Evolutionary conservation across 2,113 vertebrate species (phyloP).

Genomic region (Ariopsis seemanni): DNA sequence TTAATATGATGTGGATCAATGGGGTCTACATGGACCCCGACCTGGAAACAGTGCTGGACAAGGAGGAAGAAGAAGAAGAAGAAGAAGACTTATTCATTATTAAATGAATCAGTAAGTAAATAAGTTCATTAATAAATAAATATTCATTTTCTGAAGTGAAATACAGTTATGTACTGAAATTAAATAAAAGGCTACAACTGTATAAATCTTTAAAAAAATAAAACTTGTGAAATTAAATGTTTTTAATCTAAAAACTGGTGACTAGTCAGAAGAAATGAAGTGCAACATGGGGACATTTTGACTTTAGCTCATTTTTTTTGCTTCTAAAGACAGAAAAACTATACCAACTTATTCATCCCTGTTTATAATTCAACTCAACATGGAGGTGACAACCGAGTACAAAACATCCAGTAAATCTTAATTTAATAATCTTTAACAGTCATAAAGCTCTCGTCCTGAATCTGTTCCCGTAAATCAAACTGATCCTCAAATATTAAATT

Average conservation of each 20-base stretch:
- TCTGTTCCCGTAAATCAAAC: background rate
- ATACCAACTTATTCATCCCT: background rate
- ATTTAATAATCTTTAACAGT: background rate
- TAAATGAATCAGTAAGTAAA: too few relatives aligned
- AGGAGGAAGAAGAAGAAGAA: too few relatives aligned
- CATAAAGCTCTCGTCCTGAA: background rate
- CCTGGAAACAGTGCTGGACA: too few relatives aligned
- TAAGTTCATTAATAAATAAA: too few relatives aligned
- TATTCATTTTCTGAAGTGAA: too few relatives aligned
- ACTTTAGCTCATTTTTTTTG: background rate
- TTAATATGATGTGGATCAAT: too few relatives aligned
- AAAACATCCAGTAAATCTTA: background rate
- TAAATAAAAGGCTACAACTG: too few relatives aligned
- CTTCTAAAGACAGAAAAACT: background rate
- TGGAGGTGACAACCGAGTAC: background rate
- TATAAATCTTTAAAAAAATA: too few relatives aligned
- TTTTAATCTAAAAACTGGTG: background rate
- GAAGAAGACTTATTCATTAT: too few relatives aligned
- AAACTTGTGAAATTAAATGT: too few relatives aligned
- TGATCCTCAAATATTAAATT: background rate
- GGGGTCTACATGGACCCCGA: too few relatives aligned
- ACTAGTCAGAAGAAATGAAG: background rate
- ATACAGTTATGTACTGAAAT: too few relatives aligned
- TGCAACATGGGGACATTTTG: background rate
- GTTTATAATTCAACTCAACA: background rate